phyloP scores from a whole-genome alignment of 2,113 vertebrate species.

The Pollachius pollachius region DNA sequence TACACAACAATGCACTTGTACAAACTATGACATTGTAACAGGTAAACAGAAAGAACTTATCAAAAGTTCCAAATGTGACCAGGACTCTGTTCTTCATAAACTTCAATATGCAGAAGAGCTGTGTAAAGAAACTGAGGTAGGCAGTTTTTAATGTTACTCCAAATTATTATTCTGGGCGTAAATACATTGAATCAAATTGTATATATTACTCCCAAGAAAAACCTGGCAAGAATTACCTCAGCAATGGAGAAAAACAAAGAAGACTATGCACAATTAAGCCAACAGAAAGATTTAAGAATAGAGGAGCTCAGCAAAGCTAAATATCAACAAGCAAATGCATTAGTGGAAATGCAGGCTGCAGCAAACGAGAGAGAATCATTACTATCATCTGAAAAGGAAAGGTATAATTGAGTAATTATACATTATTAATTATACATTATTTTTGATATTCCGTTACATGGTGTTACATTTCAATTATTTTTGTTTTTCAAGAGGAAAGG shows the following conservation, averaged over 20 bases:
- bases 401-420: conserved; percentile 71
- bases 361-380: conserved; percentile 69
- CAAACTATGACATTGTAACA: conserved; percentile 40
- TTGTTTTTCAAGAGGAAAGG: conserved; percentile 49
- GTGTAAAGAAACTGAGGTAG: conserved; percentile 77
- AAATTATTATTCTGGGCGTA: background rate
- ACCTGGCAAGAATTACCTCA: conserved; percentile 62
- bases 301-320: conserved; percentile 75
- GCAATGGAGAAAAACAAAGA: conserved; percentile 70
- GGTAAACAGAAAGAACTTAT: conserved; percentile 75
- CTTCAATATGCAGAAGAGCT: conserved; percentile 70
- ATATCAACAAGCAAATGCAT: conserved; percentile 64
- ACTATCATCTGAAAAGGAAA: conserved; percentile 73
- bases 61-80: conserved; percentile 68
- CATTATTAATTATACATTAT: background rate
- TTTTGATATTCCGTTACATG: background rate
- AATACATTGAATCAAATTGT: conserved; percentile 18
- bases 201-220: conserved; percentile 64
- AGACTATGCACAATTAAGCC: conserved; percentile 67
- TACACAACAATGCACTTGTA: no score
- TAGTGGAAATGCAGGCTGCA: conserved; percentile 69
- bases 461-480: conserved; percentile 18
- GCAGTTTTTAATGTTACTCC: background rate
- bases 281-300: conserved; percentile 74
- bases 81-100: conserved; percentile 73